Evolutionary conservation across 2,888 invertebrate genomes (phyloP), one percentile per base, ranked within the genome.

Genomic region (Pherbina coryleti): DNA sequence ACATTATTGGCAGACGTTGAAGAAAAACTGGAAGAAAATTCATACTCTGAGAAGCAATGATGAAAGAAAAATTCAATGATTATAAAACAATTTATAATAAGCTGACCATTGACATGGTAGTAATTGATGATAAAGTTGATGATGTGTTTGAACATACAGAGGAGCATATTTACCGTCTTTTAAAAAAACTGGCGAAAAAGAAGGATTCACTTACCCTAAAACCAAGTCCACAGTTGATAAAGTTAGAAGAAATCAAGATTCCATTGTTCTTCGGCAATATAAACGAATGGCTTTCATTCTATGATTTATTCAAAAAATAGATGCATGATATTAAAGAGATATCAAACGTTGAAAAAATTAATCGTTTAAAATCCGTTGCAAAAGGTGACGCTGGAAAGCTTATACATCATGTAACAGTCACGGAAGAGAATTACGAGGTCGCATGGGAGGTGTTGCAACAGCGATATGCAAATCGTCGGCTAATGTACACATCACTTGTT

Each of bases 201-300:
- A 31, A 5, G 31, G 31, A 31, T 31, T 31, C 31, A 31, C 31
- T 31, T 31, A 4, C 31, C 31, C 31, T 31, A 31, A 31, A 31
- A 31, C n/a, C n/a, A n/a, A n/a, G n/a, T n/a, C 31, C 31, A 5
- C 31, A 31, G 31, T 31, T 31, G 5, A 64, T 64, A 22, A 64
- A 64, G 28, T 25, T 64, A 64, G 62, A 64, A 72, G 31, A 72
- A 31, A 34, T 72, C 11, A 55, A 31, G 28, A 57, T 72, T 55
- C 57, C 72, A 22, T 3, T 17, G 53, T 72, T 72, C 28, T 55
- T 34, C 31, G 72, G 72, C 22, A 53, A 55, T 14, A 55, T 72
- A 3, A n/a, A 57, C 17, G 72, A 72, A 49, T 70, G 49, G 51
- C 19, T 28, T 4, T 34, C 60, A 17, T 73, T 73, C 55, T 49